Conservation (phyloP, 2,888 invertebrate genomes). For the Lycophotia porphyrea region DNA sequence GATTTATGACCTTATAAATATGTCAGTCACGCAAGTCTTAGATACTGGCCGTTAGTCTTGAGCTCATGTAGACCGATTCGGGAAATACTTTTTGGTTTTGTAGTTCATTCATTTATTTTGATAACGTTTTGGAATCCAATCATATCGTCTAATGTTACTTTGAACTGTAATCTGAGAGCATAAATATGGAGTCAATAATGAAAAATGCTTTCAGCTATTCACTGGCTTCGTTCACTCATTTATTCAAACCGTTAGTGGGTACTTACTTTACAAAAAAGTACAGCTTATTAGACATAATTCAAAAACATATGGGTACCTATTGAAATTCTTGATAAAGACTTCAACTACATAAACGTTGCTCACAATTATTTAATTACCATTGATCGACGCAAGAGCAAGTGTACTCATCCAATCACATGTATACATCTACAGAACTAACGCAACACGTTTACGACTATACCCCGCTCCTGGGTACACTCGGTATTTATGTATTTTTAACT, state of each 20-base stretch:
- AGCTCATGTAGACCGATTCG: slow-evolving; percentile 30
- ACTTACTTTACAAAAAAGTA: neutral
- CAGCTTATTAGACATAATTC: neutral
- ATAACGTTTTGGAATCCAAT: neutral
- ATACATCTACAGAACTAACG: slow-evolving; percentile 42
- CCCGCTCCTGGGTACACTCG: slow-evolving; percentile 56
- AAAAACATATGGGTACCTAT: neutral
- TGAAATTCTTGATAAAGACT: slow-evolving; percentile 14
- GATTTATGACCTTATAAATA: slow-evolving; percentile 83
- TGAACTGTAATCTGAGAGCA: neutral
- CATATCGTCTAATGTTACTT: neutral
- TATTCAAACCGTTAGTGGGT: neutral
- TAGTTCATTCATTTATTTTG: neutral
- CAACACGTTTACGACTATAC: slow-evolving; percentile 52
- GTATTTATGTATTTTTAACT: slow-evolving; percentile 66
- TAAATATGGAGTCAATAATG: neutral
- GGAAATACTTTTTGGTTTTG: slow-evolving; percentile 12
- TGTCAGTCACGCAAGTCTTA: slow-evolving; percentile 74
- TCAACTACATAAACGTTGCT: slow-evolving; percentile 19
- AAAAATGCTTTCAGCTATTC: neutral
- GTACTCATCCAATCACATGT: slow-evolving; percentile 36
- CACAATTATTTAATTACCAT: slow-evolving; percentile 50
- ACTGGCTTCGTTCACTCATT: neutral
- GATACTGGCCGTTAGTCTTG: slow-evolving; percentile 29
- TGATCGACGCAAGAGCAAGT: slow-evolving; percentile 37